These are phyloP conservation scores for Leptocoma aspasia DNA, from an alignment of 2,113 vertebrate genomes.

Conservation along the genomic window DNA sequence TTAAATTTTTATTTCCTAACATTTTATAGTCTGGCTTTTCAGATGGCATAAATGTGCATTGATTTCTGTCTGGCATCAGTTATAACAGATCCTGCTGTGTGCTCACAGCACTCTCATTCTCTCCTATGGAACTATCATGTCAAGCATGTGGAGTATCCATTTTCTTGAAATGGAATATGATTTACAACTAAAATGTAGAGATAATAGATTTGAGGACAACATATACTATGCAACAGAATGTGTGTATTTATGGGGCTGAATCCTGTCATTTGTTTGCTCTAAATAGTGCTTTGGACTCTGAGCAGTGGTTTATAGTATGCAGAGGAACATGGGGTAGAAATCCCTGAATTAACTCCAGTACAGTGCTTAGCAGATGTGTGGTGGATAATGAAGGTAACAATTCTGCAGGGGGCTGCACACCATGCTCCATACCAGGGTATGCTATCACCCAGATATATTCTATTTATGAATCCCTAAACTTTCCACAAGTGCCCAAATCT, in stretches of 20 bases:
- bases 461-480: not conserved
- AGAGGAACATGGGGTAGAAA: not conserved
- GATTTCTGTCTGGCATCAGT: not conserved
- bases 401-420: not conserved
- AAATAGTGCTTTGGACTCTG: not conserved
- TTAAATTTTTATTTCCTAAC: not conserved
- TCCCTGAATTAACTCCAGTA: not conserved
- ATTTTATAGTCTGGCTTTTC: not conserved
- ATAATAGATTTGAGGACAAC: not conserved
- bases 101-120: not conserved
- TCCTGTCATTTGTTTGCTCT: not conserved
- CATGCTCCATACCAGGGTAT: not conserved
- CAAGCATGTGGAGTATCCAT: not conserved
- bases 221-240: not conserved
- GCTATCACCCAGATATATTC: not conserved
- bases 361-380: not conserved
- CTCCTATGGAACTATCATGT: not conserved
- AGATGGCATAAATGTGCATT: not conserved
- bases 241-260: not conserved
- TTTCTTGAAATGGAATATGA: not conserved
- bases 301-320: not conserved
- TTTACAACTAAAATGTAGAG: not conserved
- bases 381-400: not conserved
- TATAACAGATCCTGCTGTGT: not conserved
- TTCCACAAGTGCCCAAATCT: not conserved